Evolutionary conservation across 2,797 vertebrate species (phyloP).

Genomic region (Neomorphus geoffroyi): DNA sequence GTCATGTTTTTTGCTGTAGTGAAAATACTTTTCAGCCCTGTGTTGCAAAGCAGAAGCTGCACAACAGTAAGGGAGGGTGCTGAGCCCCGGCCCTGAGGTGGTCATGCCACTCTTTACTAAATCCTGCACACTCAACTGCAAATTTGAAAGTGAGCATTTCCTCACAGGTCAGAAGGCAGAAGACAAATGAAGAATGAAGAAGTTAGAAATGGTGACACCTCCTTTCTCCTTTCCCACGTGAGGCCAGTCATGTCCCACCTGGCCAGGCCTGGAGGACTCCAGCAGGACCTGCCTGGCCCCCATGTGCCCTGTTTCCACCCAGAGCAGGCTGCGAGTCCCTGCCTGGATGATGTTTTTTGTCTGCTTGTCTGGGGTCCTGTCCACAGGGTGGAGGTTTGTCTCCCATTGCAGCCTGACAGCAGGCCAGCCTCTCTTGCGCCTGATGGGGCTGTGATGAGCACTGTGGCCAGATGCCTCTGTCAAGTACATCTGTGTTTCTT

Average conservation of each 20-base stretch:
- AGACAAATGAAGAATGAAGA: not conserved
- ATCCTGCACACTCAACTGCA: not conserved
- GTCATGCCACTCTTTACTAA: not conserved
- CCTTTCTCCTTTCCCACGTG: not conserved
- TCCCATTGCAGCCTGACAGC: no score
- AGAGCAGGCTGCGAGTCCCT: not conserved
- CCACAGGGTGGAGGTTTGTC: not conserved
- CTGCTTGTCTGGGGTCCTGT: not conserved
- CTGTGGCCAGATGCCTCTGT: not conserved
- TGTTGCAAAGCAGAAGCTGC: not conserved
- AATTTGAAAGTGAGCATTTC: not conserved
- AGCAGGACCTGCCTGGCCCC: not conserved
- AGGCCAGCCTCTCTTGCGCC: not conserved
- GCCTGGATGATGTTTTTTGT: rapidly evolving
- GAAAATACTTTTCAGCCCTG: not conserved
- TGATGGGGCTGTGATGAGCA: rapidly evolving
- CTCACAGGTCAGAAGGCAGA: not conserved
- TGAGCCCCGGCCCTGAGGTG: rapidly evolving
- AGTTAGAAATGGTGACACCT: rapidly evolving
- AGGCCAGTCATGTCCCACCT: rapidly evolving
- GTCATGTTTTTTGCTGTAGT: not conserved
- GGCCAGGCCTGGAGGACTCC: not conserved
- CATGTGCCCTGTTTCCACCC: rapidly evolving
- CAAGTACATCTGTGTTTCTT: not conserved
- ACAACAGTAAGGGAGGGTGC: rapidly evolving